Percentiles rank a stretch among this genome's conserved stretches.
Conservation (phyloP, 2,797 vertebrate species). For the Malurus splendens region DNA sequence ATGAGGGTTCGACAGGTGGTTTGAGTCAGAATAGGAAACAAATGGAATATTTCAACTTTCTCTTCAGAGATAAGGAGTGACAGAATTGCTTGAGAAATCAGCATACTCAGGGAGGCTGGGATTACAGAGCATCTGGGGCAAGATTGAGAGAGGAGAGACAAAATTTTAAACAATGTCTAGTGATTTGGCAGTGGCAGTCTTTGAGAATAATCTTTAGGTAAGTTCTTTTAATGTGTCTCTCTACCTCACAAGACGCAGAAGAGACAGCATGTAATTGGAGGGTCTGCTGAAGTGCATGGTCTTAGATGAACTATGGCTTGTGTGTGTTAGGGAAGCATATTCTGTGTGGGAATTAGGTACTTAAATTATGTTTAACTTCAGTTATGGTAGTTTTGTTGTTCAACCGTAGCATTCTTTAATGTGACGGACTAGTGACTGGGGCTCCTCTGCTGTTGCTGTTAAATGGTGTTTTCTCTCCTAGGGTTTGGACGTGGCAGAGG, state of each 20-base stretch:
- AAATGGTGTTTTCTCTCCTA: constrained; percentile 61
- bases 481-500: constrained; percentile 88
- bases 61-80: background rate
- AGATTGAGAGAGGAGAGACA: background rate
- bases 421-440: background rate
- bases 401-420: background rate
- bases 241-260: background rate
- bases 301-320: background rate
- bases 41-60: background rate
- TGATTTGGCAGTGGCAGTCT: background rate
- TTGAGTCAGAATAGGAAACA: background rate
- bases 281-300: fast-evolving
- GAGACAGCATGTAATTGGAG: background rate
- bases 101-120: fast-evolving
- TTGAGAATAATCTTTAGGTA: background rate
- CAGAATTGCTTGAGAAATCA: background rate
- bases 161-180: background rate
- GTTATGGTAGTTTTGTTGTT: background rate
- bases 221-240: background rate
- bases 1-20: background rate
- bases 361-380: background rate
- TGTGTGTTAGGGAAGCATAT: background rate
- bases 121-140: background rate
- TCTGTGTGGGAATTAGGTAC: background rate
- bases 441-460: constrained; percentile 28